Conservation (phyloP, 1,140 invertebrate genomes). For the Caenorhabditis remanei region DNA sequence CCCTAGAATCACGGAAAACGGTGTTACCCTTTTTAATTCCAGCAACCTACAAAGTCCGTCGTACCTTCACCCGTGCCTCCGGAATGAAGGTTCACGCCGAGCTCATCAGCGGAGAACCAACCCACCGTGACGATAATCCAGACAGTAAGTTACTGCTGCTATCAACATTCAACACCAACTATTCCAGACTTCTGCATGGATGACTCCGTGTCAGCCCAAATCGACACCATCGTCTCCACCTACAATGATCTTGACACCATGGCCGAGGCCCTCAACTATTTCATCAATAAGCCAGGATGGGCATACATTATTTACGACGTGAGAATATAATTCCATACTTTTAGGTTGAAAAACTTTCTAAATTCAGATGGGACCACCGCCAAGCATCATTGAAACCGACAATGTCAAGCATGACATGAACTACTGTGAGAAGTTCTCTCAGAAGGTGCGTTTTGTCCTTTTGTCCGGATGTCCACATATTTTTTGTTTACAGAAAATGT, state of each 20-base stretch:
- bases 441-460: neutral
- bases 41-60: conserved; percentile 49
- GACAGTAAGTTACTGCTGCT: neutral
- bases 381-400: conserved; percentile 31
- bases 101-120: conserved; percentile 3
- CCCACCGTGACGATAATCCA: conserved; percentile 26
- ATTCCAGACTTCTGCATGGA: conserved; percentile 51
- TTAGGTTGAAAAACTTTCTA: neutral
- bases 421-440: conserved; percentile 28
- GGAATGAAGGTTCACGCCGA: conserved; percentile 26
- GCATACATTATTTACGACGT: conserved; percentile 39
- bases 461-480: neutral
- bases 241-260: conserved; percentile 31
- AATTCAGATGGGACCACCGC: conserved; percentile 9
- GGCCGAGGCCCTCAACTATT: conserved; percentile 48
- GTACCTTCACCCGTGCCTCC: neutral
- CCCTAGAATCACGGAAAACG: no score
- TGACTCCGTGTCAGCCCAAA: conserved; percentile 6
- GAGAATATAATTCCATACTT: neutral
- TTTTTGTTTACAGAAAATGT: neutral
- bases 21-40: neutral
- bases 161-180: neutral
- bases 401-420: conserved; percentile 43
- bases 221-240: conserved; percentile 21
- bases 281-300: conserved; percentile 53